Conservation (phyloP, 1,140 invertebrate species). For the Lineus longissimus region DNA sequence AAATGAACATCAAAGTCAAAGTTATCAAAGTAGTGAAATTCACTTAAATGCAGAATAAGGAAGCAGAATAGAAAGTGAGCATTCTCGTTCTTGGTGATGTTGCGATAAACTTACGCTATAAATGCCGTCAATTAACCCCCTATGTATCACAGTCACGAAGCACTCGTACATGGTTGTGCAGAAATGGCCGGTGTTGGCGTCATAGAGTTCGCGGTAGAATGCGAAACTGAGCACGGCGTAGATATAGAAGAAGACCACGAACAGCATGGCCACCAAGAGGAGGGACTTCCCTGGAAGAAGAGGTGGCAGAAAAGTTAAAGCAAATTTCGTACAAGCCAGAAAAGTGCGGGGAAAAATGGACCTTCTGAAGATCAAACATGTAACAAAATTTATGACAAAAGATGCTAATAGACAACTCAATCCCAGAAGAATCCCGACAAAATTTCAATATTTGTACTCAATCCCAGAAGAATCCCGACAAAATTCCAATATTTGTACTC, state of each 20-base stretch:
- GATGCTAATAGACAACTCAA: no score
- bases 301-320: neutral
- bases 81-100: no score
- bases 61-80: no score
- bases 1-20: no score
- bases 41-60: no score
- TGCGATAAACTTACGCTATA: conserved; percentile 40
- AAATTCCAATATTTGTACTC: no score
- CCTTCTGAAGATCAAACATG: neutral
- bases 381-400: no score
- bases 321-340: neutral
- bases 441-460: no score
- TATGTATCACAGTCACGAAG: conserved; percentile 38
- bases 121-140: conserved; percentile 39
- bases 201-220: conserved; percentile 27
- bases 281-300: conserved; percentile 21
- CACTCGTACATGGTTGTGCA: conserved; percentile 42
- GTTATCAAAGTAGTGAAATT: no score
- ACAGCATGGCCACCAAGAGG: conserved; percentile 38
- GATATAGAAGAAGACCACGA: conserved; percentile 39
- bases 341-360: no score
- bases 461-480: no score
- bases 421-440: no score
- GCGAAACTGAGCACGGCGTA: conserved; percentile 42
- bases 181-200: conserved; percentile 24